Percentiles rank a stretch among this genome's conserved stretches.
Evolutionary conservation across 1,140 invertebrate species (phyloP).

Genomic region (Hyphantria cunea): DNA sequence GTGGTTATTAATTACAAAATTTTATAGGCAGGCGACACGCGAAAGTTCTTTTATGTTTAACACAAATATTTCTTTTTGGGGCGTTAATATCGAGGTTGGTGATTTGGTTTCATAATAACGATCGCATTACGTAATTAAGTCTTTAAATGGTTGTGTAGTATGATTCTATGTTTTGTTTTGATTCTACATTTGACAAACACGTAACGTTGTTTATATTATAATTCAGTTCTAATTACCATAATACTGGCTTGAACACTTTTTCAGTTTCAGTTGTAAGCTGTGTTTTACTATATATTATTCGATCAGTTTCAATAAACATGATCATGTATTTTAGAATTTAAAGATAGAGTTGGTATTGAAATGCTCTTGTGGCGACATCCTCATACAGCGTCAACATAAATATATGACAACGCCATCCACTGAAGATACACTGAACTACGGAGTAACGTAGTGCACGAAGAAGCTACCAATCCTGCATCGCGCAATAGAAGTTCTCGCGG

Average conservation of each 20-base stretch:
- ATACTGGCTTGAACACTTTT: neutral
- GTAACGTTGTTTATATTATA: slow-evolving; percentile 1
- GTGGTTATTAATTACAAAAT: slow-evolving; percentile 73
- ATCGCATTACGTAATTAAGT: slow-evolving; percentile 34
- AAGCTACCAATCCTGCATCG: too few species aligned
- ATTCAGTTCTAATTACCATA: neutral
- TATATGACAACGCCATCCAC: too few species aligned
- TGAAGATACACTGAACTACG: too few species aligned
- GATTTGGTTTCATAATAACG: slow-evolving; percentile 31
- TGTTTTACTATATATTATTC: too few species aligned
- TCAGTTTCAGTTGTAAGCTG: too few species aligned
- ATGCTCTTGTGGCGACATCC: too few species aligned
- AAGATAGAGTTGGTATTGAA: too few species aligned
- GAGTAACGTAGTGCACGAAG: too few species aligned
- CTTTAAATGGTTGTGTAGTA: slow-evolving; percentile 12
- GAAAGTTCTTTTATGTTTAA: slow-evolving; percentile 47
- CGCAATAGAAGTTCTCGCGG: too few species aligned
- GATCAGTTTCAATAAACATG: too few species aligned
- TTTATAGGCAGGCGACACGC: slow-evolving; percentile 65
- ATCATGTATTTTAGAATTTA: too few species aligned
- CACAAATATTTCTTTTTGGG: slow-evolving; percentile 49
- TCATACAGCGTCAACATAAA: too few species aligned
- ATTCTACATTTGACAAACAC: neutral
- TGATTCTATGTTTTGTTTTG: neutral
- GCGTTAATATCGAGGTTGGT: slow-evolving; percentile 24